A percentile compares a stretch with the other conserved stretches of the same genome.
Evolutionary conservation across 1,140 invertebrate species (phyloP).

Genomic region (Hypsibius dujardini): DNA sequence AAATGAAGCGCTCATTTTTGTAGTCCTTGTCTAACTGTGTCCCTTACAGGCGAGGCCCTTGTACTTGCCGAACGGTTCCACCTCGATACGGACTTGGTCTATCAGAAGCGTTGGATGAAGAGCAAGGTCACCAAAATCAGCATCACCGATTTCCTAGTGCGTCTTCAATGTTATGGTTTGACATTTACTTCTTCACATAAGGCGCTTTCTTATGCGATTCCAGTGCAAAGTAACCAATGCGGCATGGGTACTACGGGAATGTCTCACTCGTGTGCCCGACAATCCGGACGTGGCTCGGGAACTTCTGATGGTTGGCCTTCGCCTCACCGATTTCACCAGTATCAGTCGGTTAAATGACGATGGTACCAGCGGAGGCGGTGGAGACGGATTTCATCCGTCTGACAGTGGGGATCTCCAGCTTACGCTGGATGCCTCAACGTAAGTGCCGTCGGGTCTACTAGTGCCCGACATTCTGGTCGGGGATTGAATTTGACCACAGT

Average conservation of each 20-base stretch:
- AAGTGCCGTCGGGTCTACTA: too few species aligned
- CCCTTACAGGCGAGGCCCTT: conserved; percentile 44
- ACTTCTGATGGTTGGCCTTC: conserved; percentile 52
- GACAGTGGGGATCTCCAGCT: neutral
- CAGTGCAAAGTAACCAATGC: conserved; percentile 56
- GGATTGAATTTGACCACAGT: neutral
- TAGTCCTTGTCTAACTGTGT: too few species aligned
- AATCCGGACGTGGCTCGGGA: conserved; percentile 50
- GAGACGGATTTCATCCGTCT: too few species aligned
- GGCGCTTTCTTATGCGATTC: conserved; percentile 21
- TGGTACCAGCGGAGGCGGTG: too few species aligned
- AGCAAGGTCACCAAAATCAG: conserved; percentile 49
- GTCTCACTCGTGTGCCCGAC: conserved; percentile 53
- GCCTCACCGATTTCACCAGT: conserved; percentile 42
- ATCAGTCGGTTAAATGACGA: neutral
- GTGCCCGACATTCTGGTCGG: too few species aligned
- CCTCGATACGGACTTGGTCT: conserved; percentile 59
- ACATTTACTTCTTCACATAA: conserved; percentile 17
- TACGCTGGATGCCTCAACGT: neutral
- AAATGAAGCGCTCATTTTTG: neutral
- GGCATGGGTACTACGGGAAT: conserved; percentile 64
- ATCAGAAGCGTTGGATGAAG: conserved; percentile 61
- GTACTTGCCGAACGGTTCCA: conserved; percentile 49
- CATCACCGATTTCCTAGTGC: conserved; percentile 52
- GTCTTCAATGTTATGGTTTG: conserved; percentile 22